A percentile compares a stretch with the other conserved stretches of the same genome.
Evolutionary conservation across 1,140 invertebrate genomes (phyloP).

Genomic region (Drosophila trapezifrons): DNA sequence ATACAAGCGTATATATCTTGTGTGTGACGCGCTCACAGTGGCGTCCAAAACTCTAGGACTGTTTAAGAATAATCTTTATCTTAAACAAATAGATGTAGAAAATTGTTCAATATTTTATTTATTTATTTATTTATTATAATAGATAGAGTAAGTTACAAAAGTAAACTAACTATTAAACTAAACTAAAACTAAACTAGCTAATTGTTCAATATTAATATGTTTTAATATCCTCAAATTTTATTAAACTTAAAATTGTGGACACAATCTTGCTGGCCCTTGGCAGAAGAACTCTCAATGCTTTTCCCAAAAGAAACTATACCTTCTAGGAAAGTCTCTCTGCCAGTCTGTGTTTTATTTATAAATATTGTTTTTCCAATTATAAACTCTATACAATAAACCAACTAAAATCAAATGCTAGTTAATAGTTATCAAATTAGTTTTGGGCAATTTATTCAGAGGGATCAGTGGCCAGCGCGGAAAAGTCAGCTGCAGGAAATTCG

Average conservation of each 20-base stretch:
- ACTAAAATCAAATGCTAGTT: background rate
- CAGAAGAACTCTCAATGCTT: too few species aligned
- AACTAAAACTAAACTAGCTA: too few species aligned
- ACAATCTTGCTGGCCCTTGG: too few species aligned
- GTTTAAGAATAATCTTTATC: background rate
- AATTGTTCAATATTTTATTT: background rate
- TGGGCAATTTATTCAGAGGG: background rate
- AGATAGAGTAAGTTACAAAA: too few species aligned
- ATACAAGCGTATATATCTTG: slow-evolving; percentile 1
- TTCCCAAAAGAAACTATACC: too few species aligned
- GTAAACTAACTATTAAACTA: too few species aligned
- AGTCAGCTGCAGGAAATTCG: background rate
- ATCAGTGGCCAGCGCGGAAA: background rate
- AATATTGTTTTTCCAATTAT: background rate
- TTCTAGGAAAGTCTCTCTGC: too few species aligned
- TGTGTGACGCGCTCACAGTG: background rate
- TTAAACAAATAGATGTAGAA: too few species aligned
- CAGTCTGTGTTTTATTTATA: background rate
- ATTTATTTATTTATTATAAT: too few species aligned
- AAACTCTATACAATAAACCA: background rate
- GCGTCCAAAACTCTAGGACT: background rate
- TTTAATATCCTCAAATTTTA: too few species aligned
- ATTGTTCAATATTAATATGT: too few species aligned
- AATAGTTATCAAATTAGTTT: slow-evolving; percentile 2
- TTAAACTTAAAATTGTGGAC: too few species aligned